Base-by-base conservation (phyloP, 2,797 vertebrate species). In the Limosa lapponica region DNA sequence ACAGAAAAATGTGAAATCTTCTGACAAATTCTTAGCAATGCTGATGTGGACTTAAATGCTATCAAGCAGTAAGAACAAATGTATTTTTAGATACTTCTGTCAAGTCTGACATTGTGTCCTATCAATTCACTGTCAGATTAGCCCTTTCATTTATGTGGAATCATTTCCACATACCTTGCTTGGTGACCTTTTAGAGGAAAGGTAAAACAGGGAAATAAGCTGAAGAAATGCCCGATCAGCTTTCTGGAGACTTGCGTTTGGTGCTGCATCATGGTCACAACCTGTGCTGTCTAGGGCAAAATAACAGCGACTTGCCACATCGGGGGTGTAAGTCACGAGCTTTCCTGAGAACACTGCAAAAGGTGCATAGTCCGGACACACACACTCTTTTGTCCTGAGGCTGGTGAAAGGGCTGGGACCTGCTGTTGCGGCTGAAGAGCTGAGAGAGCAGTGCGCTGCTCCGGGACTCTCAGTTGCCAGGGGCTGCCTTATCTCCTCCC, bases 301-400 rank as follows among this genome's bases (percentile, higher is more conserved):
- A 52, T 27, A 70, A 48, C 24, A n/a, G 48, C 0, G 0, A 17
- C 2, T 66, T n/a, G 13, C 28, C 25, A 28, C 12, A 2, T 6
- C 0, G 0, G 16, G 12, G 9, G 3, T 25, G 11, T 43, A 17
- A 55, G 24, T 34, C 37, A 39, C 37, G 69, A 66, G 34, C 25
- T 49, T 67, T 15, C 51, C 16, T 39, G 54, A 72, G 74, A 83
- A 36, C 46, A 20, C 36, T 30, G 24, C 25, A 30, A 24, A 5
- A 30, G 16, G 27, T 27, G 13, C 12, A 16, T 4, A 22, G 25
- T 19, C 27, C 41, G 49, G 18, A 36, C 24, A 32, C 6, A 9
- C 3, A 5, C 1, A 1, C 11, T 24, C 2, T 16, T 61, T 24
- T 72, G 27, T 70, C 44, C 39, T 13, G 11, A 66, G 71, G 22